These are phyloP conservation scores for Microtus pennsylvanicus DNA, from an alignment of 2,113 vertebrate genomes.

Conservation along the genomic window DNA sequence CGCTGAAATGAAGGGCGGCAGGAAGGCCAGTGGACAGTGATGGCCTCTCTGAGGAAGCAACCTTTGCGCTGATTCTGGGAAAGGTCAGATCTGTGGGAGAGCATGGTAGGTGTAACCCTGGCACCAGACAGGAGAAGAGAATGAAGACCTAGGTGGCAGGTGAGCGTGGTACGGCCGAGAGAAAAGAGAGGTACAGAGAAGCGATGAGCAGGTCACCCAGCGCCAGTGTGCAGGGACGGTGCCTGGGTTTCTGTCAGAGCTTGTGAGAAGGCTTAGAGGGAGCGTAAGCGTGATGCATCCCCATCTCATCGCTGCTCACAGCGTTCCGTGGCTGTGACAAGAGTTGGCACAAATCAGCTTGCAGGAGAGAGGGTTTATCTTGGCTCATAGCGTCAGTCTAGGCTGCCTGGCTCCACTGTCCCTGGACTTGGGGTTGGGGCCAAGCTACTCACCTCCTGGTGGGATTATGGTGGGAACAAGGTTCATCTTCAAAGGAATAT, in stretches of 20 bases:
- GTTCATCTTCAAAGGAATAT: neutral
- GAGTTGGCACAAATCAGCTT: neutral
- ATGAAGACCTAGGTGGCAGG: no score
- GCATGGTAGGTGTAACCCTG: neutral
- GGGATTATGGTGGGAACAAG: neutral
- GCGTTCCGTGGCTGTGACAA: neutral
- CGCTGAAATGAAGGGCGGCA: accelerated
- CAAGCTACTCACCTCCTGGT: neutral
- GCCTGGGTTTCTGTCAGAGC: neutral
- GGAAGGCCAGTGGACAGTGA: accelerated
- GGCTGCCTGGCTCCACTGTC: neutral
- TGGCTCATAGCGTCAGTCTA: neutral
- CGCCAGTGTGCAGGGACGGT: accelerated
- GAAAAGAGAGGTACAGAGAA: neutral
- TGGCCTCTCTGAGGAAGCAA: neutral
- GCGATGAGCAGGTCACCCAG: accelerated
- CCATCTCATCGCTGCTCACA: no score
- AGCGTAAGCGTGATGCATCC: accelerated
- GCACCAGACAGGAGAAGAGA: neutral
- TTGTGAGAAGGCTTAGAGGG: neutral
- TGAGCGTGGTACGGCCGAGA: accelerated
- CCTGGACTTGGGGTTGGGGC: no score
- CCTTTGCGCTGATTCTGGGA: neutral
- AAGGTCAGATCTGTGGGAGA: neutral
- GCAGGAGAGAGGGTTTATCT: neutral